Percentiles rank a stretch among this genome's conserved stretches.
Conservation (phyloP, 2,888 invertebrate genomes). For the Cheiracanthium punctorium region DNA sequence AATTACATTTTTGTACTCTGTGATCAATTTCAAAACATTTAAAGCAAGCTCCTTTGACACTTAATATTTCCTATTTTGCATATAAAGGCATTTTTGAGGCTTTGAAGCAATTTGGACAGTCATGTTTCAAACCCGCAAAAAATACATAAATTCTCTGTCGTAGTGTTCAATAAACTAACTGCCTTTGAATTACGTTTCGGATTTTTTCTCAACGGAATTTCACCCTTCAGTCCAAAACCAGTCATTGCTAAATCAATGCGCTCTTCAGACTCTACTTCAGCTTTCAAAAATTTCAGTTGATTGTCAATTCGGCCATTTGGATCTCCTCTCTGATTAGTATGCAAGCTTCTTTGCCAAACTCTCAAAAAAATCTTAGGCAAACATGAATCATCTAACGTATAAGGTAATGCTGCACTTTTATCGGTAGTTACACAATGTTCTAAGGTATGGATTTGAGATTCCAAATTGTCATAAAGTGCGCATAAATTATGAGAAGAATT, state of each 20-base stretch:
- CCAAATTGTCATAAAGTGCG: too few species aligned
- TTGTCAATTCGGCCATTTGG: slow-evolving; percentile 3
- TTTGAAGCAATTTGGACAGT: neutral
- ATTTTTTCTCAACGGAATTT: neutral
- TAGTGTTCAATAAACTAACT: neutral
- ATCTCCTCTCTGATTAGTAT: slow-evolving; percentile 2
- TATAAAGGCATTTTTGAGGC: neutral
- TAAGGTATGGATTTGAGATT: neutral
- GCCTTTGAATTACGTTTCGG: neutral
- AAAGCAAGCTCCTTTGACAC: neutral
- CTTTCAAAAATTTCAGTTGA: slow-evolving; percentile 14
- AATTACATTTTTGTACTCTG: too few species aligned
- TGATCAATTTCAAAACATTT: too few species aligned
- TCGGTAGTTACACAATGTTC: slow-evolving; percentile 17
- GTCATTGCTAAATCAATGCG: slow-evolving; percentile 9
- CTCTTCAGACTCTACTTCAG: slow-evolving; percentile 25
- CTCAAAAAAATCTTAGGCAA: slow-evolving; percentile 6
- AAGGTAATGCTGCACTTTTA: slow-evolving; percentile 19
- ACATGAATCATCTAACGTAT: slow-evolving; percentile 23
- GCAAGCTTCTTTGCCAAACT: slow-evolving; percentile 6
- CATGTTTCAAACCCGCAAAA: neutral
- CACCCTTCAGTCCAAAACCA: neutral
- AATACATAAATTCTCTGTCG: neutral
- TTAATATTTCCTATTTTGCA: too few species aligned
- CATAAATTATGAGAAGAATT: slow-evolving; percentile 8